These are phyloP conservation scores for Phymastichus coffea DNA, from an alignment of 1,140 invertebrate species.

Conservation along the genomic window DNA sequence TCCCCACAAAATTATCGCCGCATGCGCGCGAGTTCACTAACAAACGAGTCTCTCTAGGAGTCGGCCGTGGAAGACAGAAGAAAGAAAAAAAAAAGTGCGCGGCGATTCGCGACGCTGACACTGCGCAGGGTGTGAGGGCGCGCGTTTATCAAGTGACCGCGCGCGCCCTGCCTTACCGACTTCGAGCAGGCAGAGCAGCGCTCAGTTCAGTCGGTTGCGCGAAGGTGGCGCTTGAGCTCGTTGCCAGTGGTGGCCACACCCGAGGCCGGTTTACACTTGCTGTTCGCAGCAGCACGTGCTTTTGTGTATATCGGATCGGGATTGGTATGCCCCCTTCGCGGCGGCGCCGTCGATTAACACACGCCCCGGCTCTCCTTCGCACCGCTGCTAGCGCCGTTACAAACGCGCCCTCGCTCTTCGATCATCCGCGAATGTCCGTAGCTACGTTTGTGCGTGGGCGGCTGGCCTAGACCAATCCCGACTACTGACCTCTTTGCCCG, in stretches of 20 bases:
- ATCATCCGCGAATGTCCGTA: constrained; percentile 39
- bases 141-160: too few species aligned
- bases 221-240: constrained; percentile 45
- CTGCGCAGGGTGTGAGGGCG: too few species aligned
- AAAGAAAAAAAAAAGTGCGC: too few species aligned
- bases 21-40: too few species aligned
- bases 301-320: constrained; percentile 6
- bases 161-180: constrained; percentile 38
- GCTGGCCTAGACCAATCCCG: constrained; percentile 20
- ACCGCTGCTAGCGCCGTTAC: too few species aligned
- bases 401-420: constrained; percentile 9
- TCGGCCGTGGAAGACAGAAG: not conserved
- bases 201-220: constrained; percentile 19
- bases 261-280: constrained; percentile 39
- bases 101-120: too few species aligned
- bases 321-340: constrained; percentile 32
- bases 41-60: too few species aligned
- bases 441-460: too few species aligned
- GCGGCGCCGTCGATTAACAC: constrained; percentile 17
- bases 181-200: not conserved
- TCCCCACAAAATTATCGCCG: too few species aligned
- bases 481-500: constrained; percentile 24
- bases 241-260: constrained; percentile 42
- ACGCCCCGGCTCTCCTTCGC: constrained; percentile 30
- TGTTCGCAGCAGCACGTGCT: constrained; percentile 37